Evolutionary conservation across 2,113 vertebrate species (phyloP).

Genomic region (Tetrax tetrax): DNA sequence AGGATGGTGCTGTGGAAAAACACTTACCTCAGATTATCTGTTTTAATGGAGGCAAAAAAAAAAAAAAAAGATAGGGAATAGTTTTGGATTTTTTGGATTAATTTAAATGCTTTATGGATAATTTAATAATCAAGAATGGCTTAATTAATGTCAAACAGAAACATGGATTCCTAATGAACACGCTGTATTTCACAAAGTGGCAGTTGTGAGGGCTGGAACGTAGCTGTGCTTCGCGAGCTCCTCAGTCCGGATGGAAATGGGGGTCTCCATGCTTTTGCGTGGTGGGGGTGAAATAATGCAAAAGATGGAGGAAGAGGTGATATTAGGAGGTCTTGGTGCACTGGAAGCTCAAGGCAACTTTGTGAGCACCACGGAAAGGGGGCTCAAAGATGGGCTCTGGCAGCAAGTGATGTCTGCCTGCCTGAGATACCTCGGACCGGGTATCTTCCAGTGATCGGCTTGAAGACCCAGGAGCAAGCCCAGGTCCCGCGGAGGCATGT

Average conservation of each 20-base stretch:
- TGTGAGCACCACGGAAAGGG: not conserved
- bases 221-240: not conserved
- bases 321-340: not conserved
- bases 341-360: not conserved
- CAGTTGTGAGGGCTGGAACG: not conserved
- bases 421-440: not conserved
- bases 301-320: not conserved
- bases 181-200: not conserved
- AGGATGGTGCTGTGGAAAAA: not conserved
- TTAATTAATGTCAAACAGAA: not conserved
- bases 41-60: not conserved
- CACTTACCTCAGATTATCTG: not conserved
- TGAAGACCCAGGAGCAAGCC: not conserved
- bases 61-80: not conserved
- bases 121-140: not conserved
- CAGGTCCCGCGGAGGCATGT: accelerated
- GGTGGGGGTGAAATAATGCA: not conserved
- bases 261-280: not conserved
- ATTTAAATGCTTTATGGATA: not conserved
- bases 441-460: not conserved
- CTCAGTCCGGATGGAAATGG: accelerated
- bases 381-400: accelerated
- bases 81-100: not conserved
- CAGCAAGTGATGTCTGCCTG: not conserved
- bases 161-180: not conserved